Evolutionary conservation across 2,888 invertebrate species (phyloP).

Genomic region (Pseudeuparius sepicola): DNA sequence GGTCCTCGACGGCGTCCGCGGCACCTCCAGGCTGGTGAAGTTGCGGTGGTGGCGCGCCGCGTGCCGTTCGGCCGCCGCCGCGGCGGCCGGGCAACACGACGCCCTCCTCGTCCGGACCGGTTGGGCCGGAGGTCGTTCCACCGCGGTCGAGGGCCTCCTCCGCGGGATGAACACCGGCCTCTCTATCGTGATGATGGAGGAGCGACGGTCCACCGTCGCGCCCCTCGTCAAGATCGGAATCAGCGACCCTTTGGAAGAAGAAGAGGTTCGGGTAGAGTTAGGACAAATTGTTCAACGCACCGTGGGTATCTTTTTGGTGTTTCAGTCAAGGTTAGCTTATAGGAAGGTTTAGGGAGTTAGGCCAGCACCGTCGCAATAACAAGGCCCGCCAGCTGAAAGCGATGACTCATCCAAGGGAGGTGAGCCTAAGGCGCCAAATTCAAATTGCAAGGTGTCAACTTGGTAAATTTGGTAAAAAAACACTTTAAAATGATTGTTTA

Average conservation of each 20-base stretch:
- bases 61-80: conserved; percentile 30
- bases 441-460: no score
- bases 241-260: conserved; percentile 31
- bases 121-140: conserved; percentile 26
- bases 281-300: conserved; percentile 15
- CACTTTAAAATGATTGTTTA: no score
- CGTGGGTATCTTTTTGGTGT: no score
- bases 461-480: no score
- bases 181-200: conserved; percentile 34
- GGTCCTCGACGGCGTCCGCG: no score
- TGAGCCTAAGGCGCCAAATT: no score
- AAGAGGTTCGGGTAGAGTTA: no score
- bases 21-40: conserved; percentile 37
- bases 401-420: no score
- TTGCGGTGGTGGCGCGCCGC: conserved; percentile 30
- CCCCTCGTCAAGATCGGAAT: conserved; percentile 34
- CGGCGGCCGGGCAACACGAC: conserved; percentile 38
- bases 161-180: conserved; percentile 24
- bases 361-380: no score
- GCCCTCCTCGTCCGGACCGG: conserved; percentile 29
- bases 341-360: no score
- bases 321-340: no score
- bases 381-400: no score
- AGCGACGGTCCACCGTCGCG: conserved; percentile 31
- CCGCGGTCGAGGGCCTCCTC: conserved; percentile 28